phyloP scores from a whole-genome alignment of 23 tunicate genomes.

The Trididemnum miniatum region DNA sequence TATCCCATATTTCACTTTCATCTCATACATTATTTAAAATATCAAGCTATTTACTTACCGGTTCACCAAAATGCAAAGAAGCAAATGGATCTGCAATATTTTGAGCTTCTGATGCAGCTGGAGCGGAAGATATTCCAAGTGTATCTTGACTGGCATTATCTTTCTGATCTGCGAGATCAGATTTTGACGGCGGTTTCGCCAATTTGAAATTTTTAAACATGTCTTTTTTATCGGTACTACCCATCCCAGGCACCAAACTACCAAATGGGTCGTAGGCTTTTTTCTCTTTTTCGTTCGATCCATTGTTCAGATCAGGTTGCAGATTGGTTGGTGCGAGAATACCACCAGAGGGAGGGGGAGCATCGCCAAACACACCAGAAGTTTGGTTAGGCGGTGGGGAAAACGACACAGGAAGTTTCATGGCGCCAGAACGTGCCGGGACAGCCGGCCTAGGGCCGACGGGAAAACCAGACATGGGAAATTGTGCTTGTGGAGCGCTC shows the following conservation, averaged over 20 bases:
- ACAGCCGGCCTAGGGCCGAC: conserved; percentile 69
- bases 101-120: too few species aligned
- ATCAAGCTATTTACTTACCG: too few species aligned
- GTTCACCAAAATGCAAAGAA: too few species aligned
- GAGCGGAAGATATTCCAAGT: too few species aligned
- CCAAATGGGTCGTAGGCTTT: conserved; percentile 71
- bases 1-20: too few species aligned
- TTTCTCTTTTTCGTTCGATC: conserved; percentile 1
- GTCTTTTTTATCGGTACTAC: conserved; percentile 58
- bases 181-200: conserved; percentile 55
- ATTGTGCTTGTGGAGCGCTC: conserved; percentile 15
- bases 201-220: conserved; percentile 90
- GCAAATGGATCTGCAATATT: too few species aligned
- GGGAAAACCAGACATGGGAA: conserved; percentile 42
- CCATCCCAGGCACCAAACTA: conserved; percentile 71
- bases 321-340: conserved; percentile 41
- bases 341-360: not conserved
- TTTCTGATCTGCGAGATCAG: not conserved
- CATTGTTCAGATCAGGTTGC: conserved; percentile 14
- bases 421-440: conserved; percentile 82
- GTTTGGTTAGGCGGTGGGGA: conserved; percentile 32
- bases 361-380: conserved; percentile 43
- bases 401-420: conserved; percentile 47
- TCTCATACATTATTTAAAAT: too few species aligned
- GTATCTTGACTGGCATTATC: not conserved